phyloP scores from a whole-genome alignment of 2,113 vertebrate genomes.

The Oxygymnocypris stewartii region DNA sequence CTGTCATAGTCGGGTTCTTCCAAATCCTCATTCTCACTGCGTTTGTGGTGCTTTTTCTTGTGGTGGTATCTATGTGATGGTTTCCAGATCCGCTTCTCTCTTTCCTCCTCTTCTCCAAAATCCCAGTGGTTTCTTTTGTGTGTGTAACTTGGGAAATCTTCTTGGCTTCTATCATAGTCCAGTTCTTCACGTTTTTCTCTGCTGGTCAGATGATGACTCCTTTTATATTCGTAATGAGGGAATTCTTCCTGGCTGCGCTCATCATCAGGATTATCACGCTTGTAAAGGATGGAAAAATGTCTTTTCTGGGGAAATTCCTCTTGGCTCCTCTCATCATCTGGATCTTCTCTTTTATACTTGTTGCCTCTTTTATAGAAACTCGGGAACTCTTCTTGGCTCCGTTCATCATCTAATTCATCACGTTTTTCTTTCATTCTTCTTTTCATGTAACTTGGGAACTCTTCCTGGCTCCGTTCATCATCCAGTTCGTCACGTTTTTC shows the following conservation, averaged over 20 bases:
- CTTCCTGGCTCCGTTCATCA: constrained; percentile 67
- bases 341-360: constrained; percentile 57
- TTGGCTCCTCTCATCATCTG: constrained; percentile 67
- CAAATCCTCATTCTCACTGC: constrained; percentile 60
- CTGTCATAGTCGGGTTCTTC: constrained; percentile 60
- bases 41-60: constrained; percentile 63
- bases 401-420: constrained; percentile 57
- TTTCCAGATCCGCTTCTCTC: constrained; percentile 61
- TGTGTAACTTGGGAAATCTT: constrained; percentile 47
- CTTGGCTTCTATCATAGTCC: constrained; percentile 65
- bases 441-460: constrained; percentile 59
- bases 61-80: constrained; percentile 64
- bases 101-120: constrained; percentile 31
- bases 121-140: constrained; percentile 29
- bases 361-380: constrained; percentile 62
- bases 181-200: constrained; percentile 49
- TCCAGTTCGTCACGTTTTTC: constrained; percentile 48
- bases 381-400: constrained; percentile 62
- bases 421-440: constrained; percentile 54
- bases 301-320: constrained; percentile 68
- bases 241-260: constrained; percentile 68
- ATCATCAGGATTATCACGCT: constrained; percentile 52
- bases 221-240: constrained; percentile 44
- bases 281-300: constrained; percentile 47
- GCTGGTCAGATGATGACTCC: constrained; percentile 22